A percentile compares a stretch with the other conserved stretches of the same genome.
Conservation (phyloP, 2,113 vertebrate species). For the Hippocampus mohnikei region DNA sequence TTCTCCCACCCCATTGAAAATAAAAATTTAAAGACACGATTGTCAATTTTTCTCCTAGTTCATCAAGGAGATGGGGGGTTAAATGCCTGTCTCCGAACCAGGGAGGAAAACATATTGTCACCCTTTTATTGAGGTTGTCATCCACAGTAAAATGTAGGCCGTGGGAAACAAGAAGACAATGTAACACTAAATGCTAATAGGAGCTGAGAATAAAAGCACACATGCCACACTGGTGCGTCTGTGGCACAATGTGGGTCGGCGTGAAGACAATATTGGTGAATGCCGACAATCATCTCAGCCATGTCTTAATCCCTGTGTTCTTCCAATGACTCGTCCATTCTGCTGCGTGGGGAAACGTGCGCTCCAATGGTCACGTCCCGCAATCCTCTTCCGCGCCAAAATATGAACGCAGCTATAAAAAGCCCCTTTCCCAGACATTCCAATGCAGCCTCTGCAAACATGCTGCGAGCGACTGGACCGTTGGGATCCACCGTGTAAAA, state of each 20-base stretch:
- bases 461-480: conserved; percentile 24
- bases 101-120: neutral
- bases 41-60: neutral
- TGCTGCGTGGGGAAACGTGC: conserved; percentile 16
- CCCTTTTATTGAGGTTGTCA: neutral
- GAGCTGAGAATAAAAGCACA: conserved; percentile 42
- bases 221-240: conserved; percentile 31
- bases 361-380: conserved; percentile 52
- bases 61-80: neutral
- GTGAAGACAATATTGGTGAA: conserved; percentile 29
- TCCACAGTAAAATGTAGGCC: conserved; percentile 36
- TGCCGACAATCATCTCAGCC: conserved; percentile 49
- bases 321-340: conserved; percentile 36
- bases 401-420: conserved; percentile 66
- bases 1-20: neutral
- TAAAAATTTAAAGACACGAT: neutral
- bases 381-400: conserved; percentile 56
- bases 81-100: neutral
- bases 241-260: conserved; percentile 37
- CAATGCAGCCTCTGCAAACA: conserved; percentile 49
- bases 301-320: conserved; percentile 48
- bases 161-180: conserved; percentile 63
- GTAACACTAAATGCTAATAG: conserved; percentile 46
- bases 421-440: conserved; percentile 66
- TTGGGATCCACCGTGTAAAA: conserved; percentile 26